Base-by-base conservation (phyloP, 1,140 invertebrate genomes). In the Diabrotica undecimpunctata region DNA sequence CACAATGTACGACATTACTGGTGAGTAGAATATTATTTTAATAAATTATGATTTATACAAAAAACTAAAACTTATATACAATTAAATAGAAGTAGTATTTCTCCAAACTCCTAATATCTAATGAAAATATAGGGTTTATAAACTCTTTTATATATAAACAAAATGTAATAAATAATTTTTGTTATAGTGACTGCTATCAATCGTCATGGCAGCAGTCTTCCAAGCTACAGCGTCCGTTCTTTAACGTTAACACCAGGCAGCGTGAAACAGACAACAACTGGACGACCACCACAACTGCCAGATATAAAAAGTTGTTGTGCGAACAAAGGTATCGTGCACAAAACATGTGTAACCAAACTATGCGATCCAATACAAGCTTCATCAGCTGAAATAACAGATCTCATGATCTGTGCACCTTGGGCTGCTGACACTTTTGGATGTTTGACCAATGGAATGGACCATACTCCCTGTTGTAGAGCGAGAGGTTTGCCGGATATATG, bases 351-450 rank as follows among this genome's bases (percentile, higher is more conserved):
- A 1, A 85, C 88, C 66, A 90, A 89, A 70, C 81, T 94, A 61
- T 94, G 92, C 71, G 90, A 93, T 76, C 90, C 91, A 0, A 83
- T 25, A 83, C 86, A 66, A 63, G 81, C 85, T 3, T 83, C 84
- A 57, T 78, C 82, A 37, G 83, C 85, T 2, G 85, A 84, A 65
- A 81, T 89, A 38, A 84, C 83, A 64, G 91, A 93, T 77, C 80
- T 93, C 69, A 92, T 94, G 87, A 91, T 93, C 37, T 94, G 92
- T 77, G 91, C 91, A 0, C 90, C 91, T 0, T 93, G 90, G 89
- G 89, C 90, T 2, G 84, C 86, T 0, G 85, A 87, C 14, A 90
- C 90, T 4, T 93, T 93, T 74, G 85, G 85, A 5, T 94, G 92
- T 74, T 80, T 94, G 57, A 86, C 90, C 11, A 90, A 93, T 72